These are phyloP conservation scores for Rafetus swinhoei DNA, from an alignment of 2,113 vertebrate genomes.

Conservation along the genomic window DNA sequence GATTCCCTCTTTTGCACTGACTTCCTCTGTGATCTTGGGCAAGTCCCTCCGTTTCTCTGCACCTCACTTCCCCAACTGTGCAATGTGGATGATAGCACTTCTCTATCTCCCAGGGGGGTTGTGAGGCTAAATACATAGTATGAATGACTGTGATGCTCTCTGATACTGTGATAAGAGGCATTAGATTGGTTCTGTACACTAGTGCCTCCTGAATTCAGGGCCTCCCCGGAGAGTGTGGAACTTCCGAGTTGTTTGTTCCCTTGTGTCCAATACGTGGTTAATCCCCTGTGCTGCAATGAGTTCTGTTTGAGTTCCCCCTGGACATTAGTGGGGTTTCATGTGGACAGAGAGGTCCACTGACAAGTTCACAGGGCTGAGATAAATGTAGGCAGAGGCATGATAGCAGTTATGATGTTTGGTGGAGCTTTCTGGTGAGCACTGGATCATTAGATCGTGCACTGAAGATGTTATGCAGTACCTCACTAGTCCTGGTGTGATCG, in stretches of 20 bases:
- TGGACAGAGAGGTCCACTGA: background rate
- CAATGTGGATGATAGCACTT: fast-evolving
- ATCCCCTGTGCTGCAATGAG: background rate
- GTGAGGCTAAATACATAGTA: background rate
- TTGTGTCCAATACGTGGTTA: background rate
- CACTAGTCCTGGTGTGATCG: background rate
- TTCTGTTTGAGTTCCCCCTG: background rate
- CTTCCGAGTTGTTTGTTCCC: background rate
- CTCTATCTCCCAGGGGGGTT: background rate
- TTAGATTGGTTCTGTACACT: background rate
- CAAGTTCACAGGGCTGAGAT: background rate
- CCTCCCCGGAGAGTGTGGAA: background rate
- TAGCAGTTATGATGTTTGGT: background rate
- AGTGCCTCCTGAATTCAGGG: background rate
- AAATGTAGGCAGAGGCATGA: background rate
- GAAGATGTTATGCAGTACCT: background rate
- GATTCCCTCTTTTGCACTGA: background rate
- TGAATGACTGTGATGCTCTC: background rate
- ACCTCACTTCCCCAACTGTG: background rate
- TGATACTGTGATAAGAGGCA: background rate
- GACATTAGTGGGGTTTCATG: background rate
- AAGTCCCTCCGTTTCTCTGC: background rate
- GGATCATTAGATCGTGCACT: background rate
- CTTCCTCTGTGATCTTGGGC: background rate
- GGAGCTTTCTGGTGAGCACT: background rate